phyloP scores from a whole-genome alignment of 1,140 invertebrate genomes.

The Tachypleus tridentatus region DNA sequence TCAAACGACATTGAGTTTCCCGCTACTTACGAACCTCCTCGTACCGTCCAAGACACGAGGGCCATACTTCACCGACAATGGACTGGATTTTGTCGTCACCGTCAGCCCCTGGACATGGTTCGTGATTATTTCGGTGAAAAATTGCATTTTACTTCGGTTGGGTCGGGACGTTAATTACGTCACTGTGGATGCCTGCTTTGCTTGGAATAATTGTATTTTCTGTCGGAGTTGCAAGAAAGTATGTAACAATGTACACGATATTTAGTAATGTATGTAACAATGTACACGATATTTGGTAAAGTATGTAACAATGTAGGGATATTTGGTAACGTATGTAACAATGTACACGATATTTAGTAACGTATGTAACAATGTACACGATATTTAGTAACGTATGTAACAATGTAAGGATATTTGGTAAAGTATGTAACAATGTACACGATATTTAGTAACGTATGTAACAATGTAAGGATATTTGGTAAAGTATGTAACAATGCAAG shows the following conservation, averaged over 20 bases:
- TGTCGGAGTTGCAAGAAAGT: constrained; percentile 28
- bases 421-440: too few species aligned
- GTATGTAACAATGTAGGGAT: neutral
- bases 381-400: too few species aligned
- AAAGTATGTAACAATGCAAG: too few species aligned
- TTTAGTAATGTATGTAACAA: neutral
- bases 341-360: neutral
- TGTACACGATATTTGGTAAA: constrained; percentile 1
- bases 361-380: too few species aligned
- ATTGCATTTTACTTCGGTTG: constrained; percentile 40
- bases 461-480: too few species aligned
- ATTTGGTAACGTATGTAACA: too few species aligned
- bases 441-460: too few species aligned
- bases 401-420: too few species aligned
- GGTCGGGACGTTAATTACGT: constrained; percentile 31
- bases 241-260: neutral
- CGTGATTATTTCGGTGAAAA: constrained; percentile 38
- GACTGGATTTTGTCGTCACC: neutral
- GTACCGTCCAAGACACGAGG: constrained; percentile 1
- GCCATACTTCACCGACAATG: constrained; percentile 2
- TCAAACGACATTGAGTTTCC: too few species aligned
- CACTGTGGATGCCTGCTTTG: constrained; percentile 34
- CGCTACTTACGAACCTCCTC: neutral
- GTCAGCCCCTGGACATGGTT: constrained; percentile 12
- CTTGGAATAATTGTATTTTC: constrained; percentile 35